A percentile compares a stretch with the other conserved stretches of the same genome.
Conservation (phyloP, 2,888 invertebrate genomes). For the Erebia epiphron region DNA sequence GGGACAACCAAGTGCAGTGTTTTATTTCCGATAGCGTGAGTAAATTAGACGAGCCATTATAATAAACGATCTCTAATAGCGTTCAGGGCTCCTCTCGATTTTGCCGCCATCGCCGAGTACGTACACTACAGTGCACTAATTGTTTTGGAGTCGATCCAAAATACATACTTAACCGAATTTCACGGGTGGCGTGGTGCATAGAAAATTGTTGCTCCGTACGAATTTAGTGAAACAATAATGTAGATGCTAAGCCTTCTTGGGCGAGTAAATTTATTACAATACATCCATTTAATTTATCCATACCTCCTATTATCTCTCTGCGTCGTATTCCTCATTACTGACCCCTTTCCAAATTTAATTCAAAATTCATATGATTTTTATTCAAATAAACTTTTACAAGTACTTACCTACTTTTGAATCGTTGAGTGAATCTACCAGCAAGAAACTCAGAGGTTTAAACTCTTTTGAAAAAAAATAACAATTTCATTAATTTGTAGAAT, state of each 20-base stretch:
- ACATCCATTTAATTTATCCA: background rate
- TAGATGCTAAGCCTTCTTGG: constrained; percentile 10
- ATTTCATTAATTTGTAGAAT: too few relatives aligned
- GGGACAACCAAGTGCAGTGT: background rate
- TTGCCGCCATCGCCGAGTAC: constrained; percentile 51
- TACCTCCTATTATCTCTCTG: too few relatives aligned
- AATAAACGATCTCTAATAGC: constrained; percentile 25
- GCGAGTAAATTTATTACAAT: background rate
- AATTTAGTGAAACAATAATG: constrained; percentile 43
- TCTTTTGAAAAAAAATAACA: too few relatives aligned
- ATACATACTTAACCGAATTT: constrained; percentile 77
- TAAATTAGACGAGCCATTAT: constrained; percentile 25
- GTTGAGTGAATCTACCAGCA: too few relatives aligned
- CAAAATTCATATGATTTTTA: too few relatives aligned
- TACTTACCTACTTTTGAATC: too few relatives aligned
- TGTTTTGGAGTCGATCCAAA: constrained; percentile 80
- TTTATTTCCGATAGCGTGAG: constrained; percentile 2
- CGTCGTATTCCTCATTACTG: too few relatives aligned
- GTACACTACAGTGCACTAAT: constrained; percentile 66
- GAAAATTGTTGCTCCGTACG: constrained; percentile 55
- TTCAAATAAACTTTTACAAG: too few relatives aligned
- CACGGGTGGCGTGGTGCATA: constrained; percentile 63
- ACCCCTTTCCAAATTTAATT: too few relatives aligned
- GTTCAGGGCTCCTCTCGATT: constrained; percentile 55
- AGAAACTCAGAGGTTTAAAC: too few relatives aligned